phyloP scores from a whole-genome alignment of 2,888 invertebrate genomes.

The Furcula furcula region DNA sequence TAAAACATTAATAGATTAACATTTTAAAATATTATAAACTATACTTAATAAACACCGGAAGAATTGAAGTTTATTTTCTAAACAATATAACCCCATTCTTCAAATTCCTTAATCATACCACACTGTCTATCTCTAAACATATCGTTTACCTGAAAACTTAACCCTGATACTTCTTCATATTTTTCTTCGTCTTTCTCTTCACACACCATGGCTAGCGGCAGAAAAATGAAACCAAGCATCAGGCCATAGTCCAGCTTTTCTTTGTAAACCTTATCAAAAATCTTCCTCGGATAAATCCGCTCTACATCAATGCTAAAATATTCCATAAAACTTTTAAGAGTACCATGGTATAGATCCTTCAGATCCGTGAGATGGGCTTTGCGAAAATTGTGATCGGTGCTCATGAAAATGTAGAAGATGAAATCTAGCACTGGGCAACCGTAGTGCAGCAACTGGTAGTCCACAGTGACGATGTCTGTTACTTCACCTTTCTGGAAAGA shows the following conservation, averaged over 20 bases:
- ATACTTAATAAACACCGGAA: too few relatives aligned
- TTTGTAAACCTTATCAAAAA: conserved; percentile 35
- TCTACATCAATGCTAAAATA: conserved; percentile 37
- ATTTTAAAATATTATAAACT: too few relatives aligned
- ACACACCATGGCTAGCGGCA: conserved; percentile 32
- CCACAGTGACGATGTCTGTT: conserved; percentile 33
- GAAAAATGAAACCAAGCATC: conserved; percentile 21
- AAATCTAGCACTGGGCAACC: conserved; percentile 41
- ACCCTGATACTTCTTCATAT: conserved; percentile 5
- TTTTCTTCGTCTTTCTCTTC: conserved; percentile 31
- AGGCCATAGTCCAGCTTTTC: conserved; percentile 38
- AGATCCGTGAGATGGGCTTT: conserved; percentile 32
- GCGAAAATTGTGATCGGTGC: conserved; percentile 42
- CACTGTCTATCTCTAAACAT: conserved; percentile 23
- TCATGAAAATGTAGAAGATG: conserved; percentile 39
- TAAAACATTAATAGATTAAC: too few relatives aligned
- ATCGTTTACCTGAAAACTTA: conserved; percentile 20
- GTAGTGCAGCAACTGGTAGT: conserved; percentile 40
- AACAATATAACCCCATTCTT: not conserved
- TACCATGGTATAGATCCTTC: conserved; percentile 36
- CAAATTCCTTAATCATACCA: conserved; percentile 26
- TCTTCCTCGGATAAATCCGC: conserved; percentile 30
- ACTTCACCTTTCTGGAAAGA: conserved; percentile 35
- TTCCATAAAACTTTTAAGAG: conserved; percentile 30
- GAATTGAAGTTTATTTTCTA: too few relatives aligned